A percentile compares a stretch with the other conserved stretches of the same genome.
Conservation (phyloP, 2,113 vertebrate species). For the Menidia beryllina region DNA sequence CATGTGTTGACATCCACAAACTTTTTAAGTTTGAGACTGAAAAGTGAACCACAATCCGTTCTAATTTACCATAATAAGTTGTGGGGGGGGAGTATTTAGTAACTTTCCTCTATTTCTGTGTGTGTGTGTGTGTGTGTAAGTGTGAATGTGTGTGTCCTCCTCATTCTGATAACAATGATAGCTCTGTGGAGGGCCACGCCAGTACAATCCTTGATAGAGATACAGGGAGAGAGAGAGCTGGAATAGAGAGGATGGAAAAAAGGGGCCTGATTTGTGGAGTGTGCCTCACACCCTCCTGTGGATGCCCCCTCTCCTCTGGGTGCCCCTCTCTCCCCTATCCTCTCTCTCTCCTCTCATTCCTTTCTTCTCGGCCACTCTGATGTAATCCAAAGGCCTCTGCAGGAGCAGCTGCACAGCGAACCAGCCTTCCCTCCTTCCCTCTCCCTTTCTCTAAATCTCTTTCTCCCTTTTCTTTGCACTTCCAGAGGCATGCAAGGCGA, state of each 20-base stretch:
- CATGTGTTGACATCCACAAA: background rate
- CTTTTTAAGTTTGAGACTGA: background rate
- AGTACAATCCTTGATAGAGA: slow-evolving; percentile 62
- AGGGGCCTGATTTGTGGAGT: slow-evolving; percentile 85
- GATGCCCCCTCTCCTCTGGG: slow-evolving; percentile 62
- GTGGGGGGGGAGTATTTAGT: slow-evolving; percentile 11
- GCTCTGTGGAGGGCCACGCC: slow-evolving; percentile 81
- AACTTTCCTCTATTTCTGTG: slow-evolving; percentile 33
- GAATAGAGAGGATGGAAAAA: slow-evolving; percentile 47
- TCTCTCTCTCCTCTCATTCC: slow-evolving; percentile 71
- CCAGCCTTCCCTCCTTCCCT: slow-evolving; percentile 79
- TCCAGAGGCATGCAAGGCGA: slow-evolving; percentile 82
- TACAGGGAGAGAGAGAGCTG: slow-evolving; percentile 41
- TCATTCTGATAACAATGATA: slow-evolving; percentile 88
- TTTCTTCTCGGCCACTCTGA: slow-evolving; percentile 87
- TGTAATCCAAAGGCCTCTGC: slow-evolving; percentile 90
- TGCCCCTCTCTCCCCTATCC: slow-evolving; percentile 57
- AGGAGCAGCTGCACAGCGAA: slow-evolving; percentile 93
- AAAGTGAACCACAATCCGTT: slow-evolving; percentile 7
- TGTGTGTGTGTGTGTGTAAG: slow-evolving; percentile 39
- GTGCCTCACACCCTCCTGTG: slow-evolving; percentile 76
- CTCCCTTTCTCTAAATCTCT: slow-evolving; percentile 78
- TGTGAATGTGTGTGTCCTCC: slow-evolving; percentile 68
- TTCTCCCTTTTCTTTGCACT: slow-evolving; percentile 76
- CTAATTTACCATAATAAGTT: slow-evolving; percentile 7